These are phyloP conservation scores for Cebus imitator DNA, from an alignment of 2,113 vertebrate species.

Conservation along the genomic window DNA sequence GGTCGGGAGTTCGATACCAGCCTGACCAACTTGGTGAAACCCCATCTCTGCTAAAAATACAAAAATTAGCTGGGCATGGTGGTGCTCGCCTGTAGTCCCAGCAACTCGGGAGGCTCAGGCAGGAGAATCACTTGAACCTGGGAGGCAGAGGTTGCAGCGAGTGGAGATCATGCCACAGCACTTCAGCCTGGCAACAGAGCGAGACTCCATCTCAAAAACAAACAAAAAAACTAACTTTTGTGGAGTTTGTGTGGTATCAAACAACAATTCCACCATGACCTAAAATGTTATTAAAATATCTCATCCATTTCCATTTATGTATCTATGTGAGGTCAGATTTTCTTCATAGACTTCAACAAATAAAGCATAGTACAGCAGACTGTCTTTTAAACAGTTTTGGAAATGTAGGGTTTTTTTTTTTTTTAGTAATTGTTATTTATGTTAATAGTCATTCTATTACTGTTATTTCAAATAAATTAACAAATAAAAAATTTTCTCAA, in stretches of 20 bases:
- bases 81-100: too few species aligned
- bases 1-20: too few species aligned
- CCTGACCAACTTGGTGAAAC: too few species aligned
- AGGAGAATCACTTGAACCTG: too few species aligned
- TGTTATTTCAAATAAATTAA: background rate
- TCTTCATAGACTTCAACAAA: background rate
- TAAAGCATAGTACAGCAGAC: background rate
- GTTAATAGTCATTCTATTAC: background rate
- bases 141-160: too few species aligned
- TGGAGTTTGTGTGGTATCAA: background rate
- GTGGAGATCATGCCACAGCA: too few species aligned
- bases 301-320: background rate
- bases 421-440: background rate
- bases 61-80: too few species aligned
- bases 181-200: too few species aligned
- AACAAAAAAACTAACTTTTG: background rate
- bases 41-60: too few species aligned
- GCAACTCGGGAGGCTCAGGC: too few species aligned
- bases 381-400: background rate
- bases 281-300: background rate
- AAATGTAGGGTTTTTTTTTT: background rate
- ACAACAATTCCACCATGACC: background rate
- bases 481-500: background rate
- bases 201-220: too few species aligned
- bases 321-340: background rate